A percentile compares a stretch with the other conserved stretches of the same genome.
These are phyloP conservation scores for Cynoglossus semilaevis DNA, from an alignment of 2,113 vertebrate species.

Conservation along the genomic window DNA sequence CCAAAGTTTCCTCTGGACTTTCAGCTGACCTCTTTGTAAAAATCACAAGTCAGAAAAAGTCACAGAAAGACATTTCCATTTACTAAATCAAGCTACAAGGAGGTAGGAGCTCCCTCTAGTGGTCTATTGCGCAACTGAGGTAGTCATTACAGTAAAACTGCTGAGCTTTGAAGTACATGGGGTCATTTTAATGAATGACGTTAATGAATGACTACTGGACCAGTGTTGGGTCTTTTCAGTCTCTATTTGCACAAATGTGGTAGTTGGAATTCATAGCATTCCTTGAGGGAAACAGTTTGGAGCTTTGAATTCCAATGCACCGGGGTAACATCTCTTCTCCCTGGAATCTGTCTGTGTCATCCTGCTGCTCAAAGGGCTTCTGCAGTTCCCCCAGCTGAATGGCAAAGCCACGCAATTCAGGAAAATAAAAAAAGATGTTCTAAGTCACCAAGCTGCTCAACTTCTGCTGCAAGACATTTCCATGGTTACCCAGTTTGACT, in stretches of 20 bases:
- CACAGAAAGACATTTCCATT: slow-evolving; percentile 12
- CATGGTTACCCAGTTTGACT: slow-evolving; percentile 67
- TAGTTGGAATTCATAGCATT: slow-evolving; percentile 31
- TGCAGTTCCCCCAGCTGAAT: slow-evolving; percentile 23
- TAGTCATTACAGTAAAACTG: background rate
- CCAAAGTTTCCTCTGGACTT: slow-evolving; percentile 20
- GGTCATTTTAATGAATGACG: slow-evolving; percentile 3
- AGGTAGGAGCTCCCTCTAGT: slow-evolving; percentile 37
- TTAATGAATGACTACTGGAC: background rate
- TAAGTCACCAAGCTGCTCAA: slow-evolving; percentile 32
- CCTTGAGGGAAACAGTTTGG: slow-evolving; percentile 11
- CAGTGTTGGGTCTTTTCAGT: background rate
- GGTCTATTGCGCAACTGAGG: slow-evolving; percentile 1
- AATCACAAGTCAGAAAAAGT: slow-evolving; percentile 19
- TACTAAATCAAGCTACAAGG: slow-evolving; percentile 1
- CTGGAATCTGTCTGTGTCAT: slow-evolving; percentile 31
- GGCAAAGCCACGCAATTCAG: slow-evolving; percentile 20
- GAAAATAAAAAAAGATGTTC: slow-evolving; percentile 22
- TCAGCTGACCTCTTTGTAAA: slow-evolving; percentile 6
- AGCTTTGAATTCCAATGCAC: slow-evolving; percentile 29
- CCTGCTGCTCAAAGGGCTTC: slow-evolving; percentile 20
- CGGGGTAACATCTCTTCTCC: slow-evolving; percentile 28
- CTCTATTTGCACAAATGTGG: background rate
- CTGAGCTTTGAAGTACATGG: background rate
- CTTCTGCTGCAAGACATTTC: slow-evolving; percentile 39